Evolutionary conservation across 30 jellyfish, hydroid and myxozoan genomes (phyloP), one percentile per base, ranked within the genome.

Genomic region (Turritopsis rubra): DNA sequence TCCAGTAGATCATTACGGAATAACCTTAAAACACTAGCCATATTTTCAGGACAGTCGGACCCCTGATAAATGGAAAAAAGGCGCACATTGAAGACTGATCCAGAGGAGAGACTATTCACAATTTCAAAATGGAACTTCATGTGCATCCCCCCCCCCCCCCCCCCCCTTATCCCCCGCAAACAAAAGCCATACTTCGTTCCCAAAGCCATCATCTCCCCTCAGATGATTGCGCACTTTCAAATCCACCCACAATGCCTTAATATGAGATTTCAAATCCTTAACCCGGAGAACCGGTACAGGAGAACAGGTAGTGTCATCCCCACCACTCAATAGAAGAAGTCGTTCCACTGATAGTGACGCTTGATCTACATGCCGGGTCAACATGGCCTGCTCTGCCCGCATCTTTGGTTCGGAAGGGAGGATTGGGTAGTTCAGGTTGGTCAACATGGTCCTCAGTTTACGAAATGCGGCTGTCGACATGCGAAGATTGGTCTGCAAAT

Each of bases 51-150:
- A 80, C 85, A 31, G 54, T 80, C 87, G 16, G 87, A 21, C 18
- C 0, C 87, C 21, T 54, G 28, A 80, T 80, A 80, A 29, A 80
- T 18, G 22, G 0, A 80, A 80, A 80, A 80, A 18, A 80, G 19
- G 28, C 54, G 87, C 18, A 80, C 84, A 80, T 80, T 85, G 54
- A 41, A 80, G 21, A 80, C 84, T 41, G 87, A 80, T n/a, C n/a
- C n/a, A n/a, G n/a, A n/a, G n/a, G n/a, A n/a, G n/a, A n/a, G n/a
- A n/a, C n/a, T n/a, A n/a, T 18, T 41, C n/a, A 80, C 0, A 41
- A 80, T 19, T 28, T 80, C 87, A 80, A 80, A 80, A 54, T 80
- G 87, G 41, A 52, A 80, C 27, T 80, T 80, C 87, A 80, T 80
- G 25, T 17, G 24, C 24, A 18, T 72, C 18, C 80, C 80, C 18